A percentile compares a stretch with the other conserved stretches of the same genome.
Evolutionary conservation across 2,113 vertebrate species (phyloP).

Genomic region (Rhegmatorhina hoffmannsi): DNA sequence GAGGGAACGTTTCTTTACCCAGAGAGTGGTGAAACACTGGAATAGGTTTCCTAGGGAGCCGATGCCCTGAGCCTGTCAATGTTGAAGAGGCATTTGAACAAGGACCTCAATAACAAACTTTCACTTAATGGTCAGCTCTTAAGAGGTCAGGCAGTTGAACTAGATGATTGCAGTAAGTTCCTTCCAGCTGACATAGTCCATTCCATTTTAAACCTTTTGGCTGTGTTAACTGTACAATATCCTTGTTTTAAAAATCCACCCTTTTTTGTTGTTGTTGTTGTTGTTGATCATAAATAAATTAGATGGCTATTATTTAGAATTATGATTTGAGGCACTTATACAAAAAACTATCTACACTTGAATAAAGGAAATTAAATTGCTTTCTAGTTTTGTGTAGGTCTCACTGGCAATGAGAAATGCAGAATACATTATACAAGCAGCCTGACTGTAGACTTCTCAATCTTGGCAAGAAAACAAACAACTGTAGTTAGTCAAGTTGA

Average conservation of each 20-base stretch:
- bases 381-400: background rate
- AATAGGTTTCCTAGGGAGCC: background rate
- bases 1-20: background rate
- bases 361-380: background rate
- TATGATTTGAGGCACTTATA: constrained; percentile 6
- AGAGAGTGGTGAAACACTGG: background rate
- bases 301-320: background rate
- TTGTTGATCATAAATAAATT: background rate
- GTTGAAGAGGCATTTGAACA: background rate
- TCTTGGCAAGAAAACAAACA: background rate
- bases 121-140: background rate
- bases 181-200: background rate
- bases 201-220: background rate
- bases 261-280: background rate
- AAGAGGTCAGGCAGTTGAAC: background rate
- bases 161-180: background rate
- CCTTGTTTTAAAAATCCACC: background rate
- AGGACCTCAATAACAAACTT: background rate
- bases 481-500: background rate
- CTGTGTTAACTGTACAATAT: background rate
- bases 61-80: background rate
- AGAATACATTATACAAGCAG: background rate
- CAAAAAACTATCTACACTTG: background rate
- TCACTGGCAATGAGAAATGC: background rate
- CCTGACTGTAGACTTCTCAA: background rate